These are phyloP conservation scores for Caenorhabditis sp. DNA, from an alignment of 2,888 invertebrate genomes.

Conservation along the genomic window DNA sequence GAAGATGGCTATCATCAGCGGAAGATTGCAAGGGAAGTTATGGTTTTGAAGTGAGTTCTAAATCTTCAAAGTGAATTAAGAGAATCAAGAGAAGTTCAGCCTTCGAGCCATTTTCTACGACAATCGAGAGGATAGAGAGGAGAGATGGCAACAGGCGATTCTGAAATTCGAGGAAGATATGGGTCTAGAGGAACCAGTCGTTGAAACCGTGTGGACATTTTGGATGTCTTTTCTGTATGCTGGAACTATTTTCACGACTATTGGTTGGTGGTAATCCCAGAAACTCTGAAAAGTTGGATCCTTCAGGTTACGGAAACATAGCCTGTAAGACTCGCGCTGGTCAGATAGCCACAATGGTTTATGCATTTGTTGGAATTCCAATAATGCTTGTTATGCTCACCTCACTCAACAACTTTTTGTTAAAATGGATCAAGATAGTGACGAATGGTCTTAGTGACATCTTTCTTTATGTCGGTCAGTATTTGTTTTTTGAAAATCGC, in stretches of 20 bases:
- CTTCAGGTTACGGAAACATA: constrained; percentile 95
- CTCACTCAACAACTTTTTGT: constrained; percentile 94
- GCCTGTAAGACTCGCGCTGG: constrained; percentile 92
- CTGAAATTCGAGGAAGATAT: constrained; percentile 77
- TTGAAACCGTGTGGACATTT: constrained; percentile 80
- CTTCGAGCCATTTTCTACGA: constrained; percentile 76
- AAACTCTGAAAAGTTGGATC: neutral
- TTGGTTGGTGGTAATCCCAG: constrained; percentile 74
- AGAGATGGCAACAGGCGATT: constrained; percentile 80
- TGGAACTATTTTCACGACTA: constrained; percentile 83
- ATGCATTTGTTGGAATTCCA: constrained; percentile 92
- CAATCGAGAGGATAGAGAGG: constrained; percentile 73
- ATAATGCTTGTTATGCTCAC: constrained; percentile 94
- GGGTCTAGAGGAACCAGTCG: constrained; percentile 71
- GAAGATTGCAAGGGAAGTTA: constrained; percentile 79
- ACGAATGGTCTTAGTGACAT: constrained; percentile 62
- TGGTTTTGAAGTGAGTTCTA: constrained; percentile 77
- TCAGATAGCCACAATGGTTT: constrained; percentile 92
- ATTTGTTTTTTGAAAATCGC: neutral
- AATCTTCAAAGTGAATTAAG: neutral
- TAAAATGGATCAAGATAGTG: constrained; percentile 72
- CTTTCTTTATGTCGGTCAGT: constrained; percentile 65
- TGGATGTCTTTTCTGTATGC: constrained; percentile 82
- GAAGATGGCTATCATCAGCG: constrained; percentile 76
- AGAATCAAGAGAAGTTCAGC: constrained; percentile 39